These are phyloP conservation scores for Microplitis demolitor DNA, from an alignment of 1,140 invertebrate species.

Conservation along the genomic window DNA sequence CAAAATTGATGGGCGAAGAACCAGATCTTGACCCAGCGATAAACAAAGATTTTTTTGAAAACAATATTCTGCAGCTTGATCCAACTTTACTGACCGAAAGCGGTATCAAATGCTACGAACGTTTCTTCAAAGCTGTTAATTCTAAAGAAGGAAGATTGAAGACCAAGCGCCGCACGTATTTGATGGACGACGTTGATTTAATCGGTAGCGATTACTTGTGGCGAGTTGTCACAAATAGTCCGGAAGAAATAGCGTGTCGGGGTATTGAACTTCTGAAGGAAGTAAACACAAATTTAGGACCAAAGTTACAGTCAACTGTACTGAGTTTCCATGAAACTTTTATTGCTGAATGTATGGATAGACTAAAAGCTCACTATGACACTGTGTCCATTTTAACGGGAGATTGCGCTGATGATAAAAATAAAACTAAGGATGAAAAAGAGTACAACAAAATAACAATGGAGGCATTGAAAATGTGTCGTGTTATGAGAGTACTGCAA, in stretches of 20 bases:
- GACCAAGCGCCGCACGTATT: constrained; percentile 80
- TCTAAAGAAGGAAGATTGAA: constrained; percentile 92
- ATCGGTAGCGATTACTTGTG: constrained; percentile 97
- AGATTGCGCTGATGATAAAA: constrained; percentile 61
- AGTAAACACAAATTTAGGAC: constrained; percentile 92
- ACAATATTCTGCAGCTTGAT: constrained; percentile 91
- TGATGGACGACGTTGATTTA: constrained; percentile 86
- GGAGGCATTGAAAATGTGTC: constrained; percentile 89
- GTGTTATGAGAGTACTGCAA: constrained; percentile 91
- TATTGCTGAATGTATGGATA: constrained; percentile 86
- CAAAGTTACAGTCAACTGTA: constrained; percentile 76
- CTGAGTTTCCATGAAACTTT: constrained; percentile 87
- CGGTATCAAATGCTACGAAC: constrained; percentile 93
- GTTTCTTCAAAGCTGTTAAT: constrained; percentile 98
- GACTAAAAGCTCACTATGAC: constrained; percentile 82
- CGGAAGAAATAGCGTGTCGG: constrained; percentile 89
- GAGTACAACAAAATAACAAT: constrained; percentile 60
- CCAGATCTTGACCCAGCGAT: constrained; percentile 96
- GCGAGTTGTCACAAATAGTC: constrained; percentile 87
- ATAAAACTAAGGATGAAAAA: constrained; percentile 50
- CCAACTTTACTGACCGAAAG: constrained; percentile 91
- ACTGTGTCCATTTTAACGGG: constrained; percentile 69
- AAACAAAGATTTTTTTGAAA: constrained; percentile 95
- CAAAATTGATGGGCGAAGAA: constrained; percentile 97
- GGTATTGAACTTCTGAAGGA: constrained; percentile 92